These are phyloP conservation scores for Lampris incognitus DNA, from an alignment of 2,113 vertebrate genomes.

Conservation along the genomic window DNA sequence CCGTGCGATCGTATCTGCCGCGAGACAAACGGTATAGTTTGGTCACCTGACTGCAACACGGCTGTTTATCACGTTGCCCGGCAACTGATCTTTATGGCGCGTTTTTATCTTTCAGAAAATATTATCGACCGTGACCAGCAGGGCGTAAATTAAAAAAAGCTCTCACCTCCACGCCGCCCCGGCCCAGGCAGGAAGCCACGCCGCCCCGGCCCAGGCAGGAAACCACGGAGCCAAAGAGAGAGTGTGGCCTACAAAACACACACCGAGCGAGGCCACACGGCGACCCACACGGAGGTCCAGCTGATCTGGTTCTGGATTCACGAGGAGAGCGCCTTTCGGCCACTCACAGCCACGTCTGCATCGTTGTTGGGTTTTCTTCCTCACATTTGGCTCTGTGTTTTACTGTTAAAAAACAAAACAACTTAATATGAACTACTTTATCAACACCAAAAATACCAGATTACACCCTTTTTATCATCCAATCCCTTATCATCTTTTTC, in stretches of 20 bases:
- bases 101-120: constrained; percentile 39
- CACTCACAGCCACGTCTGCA: constrained; percentile 9
- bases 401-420: too few relatives aligned
- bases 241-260: constrained; percentile 39
- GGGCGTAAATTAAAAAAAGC: not conserved
- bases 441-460: too few relatives aligned
- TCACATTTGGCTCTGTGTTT: not conserved
- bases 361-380: not conserved
- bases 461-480: too few relatives aligned
- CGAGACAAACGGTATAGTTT: constrained; percentile 30
- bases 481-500: too few relatives aligned
- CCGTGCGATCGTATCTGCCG: constrained; percentile 30
- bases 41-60: constrained; percentile 42
- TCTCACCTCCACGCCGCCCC: constrained; percentile 38
- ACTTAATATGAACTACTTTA: too few relatives aligned
- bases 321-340: constrained; percentile 28
- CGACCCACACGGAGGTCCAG: constrained; percentile 63
- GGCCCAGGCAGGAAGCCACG: constrained; percentile 21
- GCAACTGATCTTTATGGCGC: constrained; percentile 6
- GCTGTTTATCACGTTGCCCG: not conserved
- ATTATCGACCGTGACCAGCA: constrained; percentile 22
- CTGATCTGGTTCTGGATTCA: constrained; percentile 25
- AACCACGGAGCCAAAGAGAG: constrained; percentile 6
- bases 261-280: constrained; percentile 47
- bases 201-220: constrained; percentile 25